These are phyloP conservation scores for Xestia sexstrigata DNA, from an alignment of 2,888 invertebrate species.

Conservation along the genomic window DNA sequence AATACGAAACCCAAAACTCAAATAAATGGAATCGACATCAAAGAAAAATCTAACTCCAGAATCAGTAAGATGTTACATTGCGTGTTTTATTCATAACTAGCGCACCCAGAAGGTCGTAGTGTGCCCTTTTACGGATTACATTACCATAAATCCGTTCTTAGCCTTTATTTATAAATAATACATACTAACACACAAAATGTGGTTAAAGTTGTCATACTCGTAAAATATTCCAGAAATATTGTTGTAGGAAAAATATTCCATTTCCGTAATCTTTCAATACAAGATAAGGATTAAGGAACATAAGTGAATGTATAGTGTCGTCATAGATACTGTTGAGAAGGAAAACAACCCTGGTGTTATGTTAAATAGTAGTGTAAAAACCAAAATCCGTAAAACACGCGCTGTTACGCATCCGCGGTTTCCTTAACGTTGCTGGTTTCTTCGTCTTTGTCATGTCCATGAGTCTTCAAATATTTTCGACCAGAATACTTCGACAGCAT, in stretches of 20 bases:
- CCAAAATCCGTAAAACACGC: no score
- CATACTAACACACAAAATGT: constrained; percentile 50
- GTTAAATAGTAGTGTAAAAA: not conserved
- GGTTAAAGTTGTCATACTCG: constrained; percentile 36
- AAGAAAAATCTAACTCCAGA: constrained; percentile 36
- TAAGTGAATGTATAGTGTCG: not conserved
- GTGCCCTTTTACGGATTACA: constrained; percentile 65
- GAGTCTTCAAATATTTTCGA: not conserved
- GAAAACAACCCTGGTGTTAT: not conserved
- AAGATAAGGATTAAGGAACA: not conserved
- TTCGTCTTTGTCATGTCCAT: not conserved
- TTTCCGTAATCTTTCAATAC: constrained; percentile 10
- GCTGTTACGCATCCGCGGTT: no score
- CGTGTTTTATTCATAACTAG: constrained; percentile 66
- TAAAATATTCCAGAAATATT: constrained; percentile 8
- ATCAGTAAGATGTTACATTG: constrained; percentile 40
- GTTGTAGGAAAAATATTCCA: not conserved
- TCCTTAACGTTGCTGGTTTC: no score
- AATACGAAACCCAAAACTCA: constrained; percentile 4
- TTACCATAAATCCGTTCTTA: constrained; percentile 67
- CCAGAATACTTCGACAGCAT: not conserved
- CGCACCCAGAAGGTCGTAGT: constrained; percentile 53
- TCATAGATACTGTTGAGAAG: not conserved
- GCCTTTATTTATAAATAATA: constrained; percentile 63
- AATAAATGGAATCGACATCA: constrained; percentile 32